Evolutionary conservation across 2,113 vertebrate species (phyloP).

Genomic region (Etia nguti): DNA sequence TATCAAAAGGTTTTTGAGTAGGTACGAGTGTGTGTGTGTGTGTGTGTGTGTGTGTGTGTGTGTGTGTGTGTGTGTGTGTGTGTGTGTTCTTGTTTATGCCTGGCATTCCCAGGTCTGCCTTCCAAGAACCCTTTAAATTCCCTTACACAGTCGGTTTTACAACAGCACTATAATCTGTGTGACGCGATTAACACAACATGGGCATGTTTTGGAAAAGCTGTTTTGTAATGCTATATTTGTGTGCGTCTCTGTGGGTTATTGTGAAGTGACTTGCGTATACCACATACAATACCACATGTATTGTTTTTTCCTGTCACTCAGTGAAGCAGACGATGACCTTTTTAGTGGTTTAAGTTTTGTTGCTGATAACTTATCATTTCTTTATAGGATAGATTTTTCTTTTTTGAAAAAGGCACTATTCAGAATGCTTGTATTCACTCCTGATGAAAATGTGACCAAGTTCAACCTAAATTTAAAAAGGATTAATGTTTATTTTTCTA

Average conservation of each 20-base stretch:
- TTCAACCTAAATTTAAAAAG: background rate
- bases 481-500: background rate
- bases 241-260: background rate
- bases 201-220: constrained; percentile 50
- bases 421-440: background rate
- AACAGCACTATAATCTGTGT: constrained; percentile 44
- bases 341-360: background rate
- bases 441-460: background rate
- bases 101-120: background rate
- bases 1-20: too few relatives aligned
- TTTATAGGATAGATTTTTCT: background rate
- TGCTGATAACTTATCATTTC: background rate
- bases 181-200: constrained; percentile 14
- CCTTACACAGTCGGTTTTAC: constrained; percentile 23
- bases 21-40: too few relatives aligned
- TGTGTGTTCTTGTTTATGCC: background rate
- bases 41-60: too few relatives aligned
- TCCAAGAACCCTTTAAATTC: constrained; percentile 24
- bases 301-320: background rate
- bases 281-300: background rate
- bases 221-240: constrained; percentile 19
- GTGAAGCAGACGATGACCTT: background rate
- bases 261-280: constrained; percentile 31
- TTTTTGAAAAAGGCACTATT: background rate
- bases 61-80: background rate